Percentiles rank a stretch among this genome's conserved stretches.
phyloP scores from a whole-genome alignment of 1,140 invertebrate genomes.

The Psilanteris sp. region DNA sequence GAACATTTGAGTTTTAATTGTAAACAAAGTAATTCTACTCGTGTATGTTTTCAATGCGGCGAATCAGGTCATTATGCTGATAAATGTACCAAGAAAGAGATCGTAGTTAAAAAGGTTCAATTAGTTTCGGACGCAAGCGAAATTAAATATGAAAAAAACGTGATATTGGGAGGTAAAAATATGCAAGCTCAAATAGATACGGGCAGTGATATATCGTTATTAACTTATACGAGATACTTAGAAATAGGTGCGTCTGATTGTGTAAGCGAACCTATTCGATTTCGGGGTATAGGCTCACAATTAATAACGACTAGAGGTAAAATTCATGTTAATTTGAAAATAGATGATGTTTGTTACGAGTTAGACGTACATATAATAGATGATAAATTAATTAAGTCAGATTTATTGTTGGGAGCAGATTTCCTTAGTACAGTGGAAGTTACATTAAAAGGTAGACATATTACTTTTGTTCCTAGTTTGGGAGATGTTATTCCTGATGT shows the following conservation, averaged over 20 bases:
- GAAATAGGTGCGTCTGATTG: background rate
- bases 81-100: background rate
- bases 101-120: background rate
- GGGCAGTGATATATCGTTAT: background rate
- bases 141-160: background rate
- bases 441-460: background rate
- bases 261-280: background rate
- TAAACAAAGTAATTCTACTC: background rate
- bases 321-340: background rate
- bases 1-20: background rate
- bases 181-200: background rate
- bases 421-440: background rate
- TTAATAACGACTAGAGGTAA: background rate
- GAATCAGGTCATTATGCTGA: constrained; percentile 1
- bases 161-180: background rate
- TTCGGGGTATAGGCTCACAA: background rate
- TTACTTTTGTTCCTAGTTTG: background rate
- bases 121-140: background rate
- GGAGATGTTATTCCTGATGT: background rate
- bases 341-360: background rate
- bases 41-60: background rate
- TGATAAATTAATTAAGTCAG: background rate
- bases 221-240: background rate
- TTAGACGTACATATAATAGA: background rate
- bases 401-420: background rate